A percentile compares a stretch with the other conserved stretches of the same genome.
Evolutionary conservation across 2,797 vertebrate genomes (phyloP).

Genomic region (Trachops cirrhosus): DNA sequence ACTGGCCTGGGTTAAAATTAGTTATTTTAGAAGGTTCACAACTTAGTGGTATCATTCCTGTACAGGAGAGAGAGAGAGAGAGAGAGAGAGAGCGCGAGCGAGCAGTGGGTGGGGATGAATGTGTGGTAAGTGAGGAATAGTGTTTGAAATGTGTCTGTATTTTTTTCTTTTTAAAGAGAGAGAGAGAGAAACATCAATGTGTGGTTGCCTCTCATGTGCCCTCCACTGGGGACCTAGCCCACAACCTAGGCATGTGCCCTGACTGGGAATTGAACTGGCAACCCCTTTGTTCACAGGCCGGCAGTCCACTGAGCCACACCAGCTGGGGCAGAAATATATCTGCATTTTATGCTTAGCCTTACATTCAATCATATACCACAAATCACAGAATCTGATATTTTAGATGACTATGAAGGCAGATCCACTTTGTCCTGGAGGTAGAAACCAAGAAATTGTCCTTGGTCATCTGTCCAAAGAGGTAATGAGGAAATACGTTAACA

Average conservation of each 20-base stretch:
- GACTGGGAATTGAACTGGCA: no score
- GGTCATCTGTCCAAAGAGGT: background rate
- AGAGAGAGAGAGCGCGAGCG: no score
- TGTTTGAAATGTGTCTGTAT: background rate
- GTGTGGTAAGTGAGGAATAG: background rate
- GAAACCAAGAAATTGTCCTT: background rate
- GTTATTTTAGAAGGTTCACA: background rate
- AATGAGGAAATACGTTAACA: background rate
- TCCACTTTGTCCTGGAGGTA: background rate
- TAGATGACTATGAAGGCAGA: background rate
- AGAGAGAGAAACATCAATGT: no score
- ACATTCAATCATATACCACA: background rate
- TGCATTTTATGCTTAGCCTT: background rate
- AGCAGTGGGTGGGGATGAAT: background rate
- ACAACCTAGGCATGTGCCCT: no score
- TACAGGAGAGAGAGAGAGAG: background rate
- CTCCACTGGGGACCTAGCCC: no score
- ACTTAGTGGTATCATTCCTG: background rate
- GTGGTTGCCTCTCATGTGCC: no score
- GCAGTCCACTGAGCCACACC: background rate
- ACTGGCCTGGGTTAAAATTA: background rate
- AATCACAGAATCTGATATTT: background rate
- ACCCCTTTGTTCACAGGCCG: no score
- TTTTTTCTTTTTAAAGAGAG: no score
- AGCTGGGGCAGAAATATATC: background rate